Evolutionary conservation across 2,797 vertebrate genomes (phyloP), one percentile per base, ranked within the genome.

Genomic region (Acridotheres tristis): DNA sequence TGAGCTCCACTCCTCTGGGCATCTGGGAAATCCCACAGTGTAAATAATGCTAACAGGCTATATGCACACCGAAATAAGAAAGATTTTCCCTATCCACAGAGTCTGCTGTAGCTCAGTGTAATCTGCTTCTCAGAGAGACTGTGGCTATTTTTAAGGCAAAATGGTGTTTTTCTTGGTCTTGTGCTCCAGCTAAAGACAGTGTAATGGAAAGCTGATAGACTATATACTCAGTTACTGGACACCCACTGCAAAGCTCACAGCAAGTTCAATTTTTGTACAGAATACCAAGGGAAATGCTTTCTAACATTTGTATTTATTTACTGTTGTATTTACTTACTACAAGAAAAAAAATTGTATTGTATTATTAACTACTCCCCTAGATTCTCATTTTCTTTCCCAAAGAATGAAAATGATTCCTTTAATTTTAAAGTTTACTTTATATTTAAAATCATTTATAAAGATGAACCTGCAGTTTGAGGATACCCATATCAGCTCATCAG

Each of bases 141-240:
- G 80, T 38, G 83, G 55, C 71, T 94, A 87, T 94, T 95, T 94
- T 90, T 86, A 91, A 84, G 79, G 74, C 57, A 94, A 85, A 94
- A 86, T 16, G 2, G 20, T 95, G 71, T 67, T 97, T 93, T 94
- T 86, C 79, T 96, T 89, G 67, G 76, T 96, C 82, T 89, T 92
- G 25, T 69, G 55, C 34, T 90, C 76, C 85, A 84, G 36, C 57
- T 95, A 90, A 95, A 96, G 76, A 76, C 63, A 88, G 38, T 61
- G 59, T 76, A 89, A 93, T 61, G 67, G 80, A 89, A 94, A 95
- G 34, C 67, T 67, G 67, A 93, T 74, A 92, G 88, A 94, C 89
- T 83, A 81, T 42, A 65, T 17, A 86, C 62, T 81, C 73, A 69
- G 23, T 80, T 75, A 92, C 87, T 55, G 76, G 69, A 88, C 58